Base-by-base conservation (phyloP, 1,140 invertebrate species). In the Brachionus rotundiformis region DNA sequence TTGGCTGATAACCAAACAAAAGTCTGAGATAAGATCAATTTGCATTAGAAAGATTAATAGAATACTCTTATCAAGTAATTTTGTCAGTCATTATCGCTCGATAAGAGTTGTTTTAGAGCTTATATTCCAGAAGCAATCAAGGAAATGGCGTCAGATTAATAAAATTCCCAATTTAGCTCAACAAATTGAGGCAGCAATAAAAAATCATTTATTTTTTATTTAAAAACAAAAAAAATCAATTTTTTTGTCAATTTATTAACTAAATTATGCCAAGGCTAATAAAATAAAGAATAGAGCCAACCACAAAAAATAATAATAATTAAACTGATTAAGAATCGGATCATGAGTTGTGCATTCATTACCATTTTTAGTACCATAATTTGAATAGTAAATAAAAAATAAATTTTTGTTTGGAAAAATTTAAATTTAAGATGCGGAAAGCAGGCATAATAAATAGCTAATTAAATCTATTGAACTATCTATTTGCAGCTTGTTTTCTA, bases 141-240 rank as follows among this genome's bases (percentile, higher is more conserved):
- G 47, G 47, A 54, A 54, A 54, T 54, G 47, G 47, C 47, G 47
- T 54, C 47, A 54, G n/a, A 54, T 23, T 25, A 54, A 54, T 54
- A 54, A 54, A 54, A 54, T 54, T 54, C 47, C 19, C n/a, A 23
- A 19, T 54, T 54, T n/a, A 54, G 19, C 47, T 2, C 8, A 16
- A 19, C 47, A 54, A 54, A 54, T 19, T 54, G 47, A 7, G 47
- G 47, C n/a, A 54, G 47, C 47, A 54, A 54, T 54, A 54, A 54
- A 54, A 54, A 54, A 23, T 23, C 16, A 54, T 54, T 54, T 54
- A 54, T 54, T 54, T 19, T n/a, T n/a, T n/a, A n/a, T n/a, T n/a
- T 11, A 13, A 54, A 54, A 54, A 54, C 47, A 54, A 54, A 54
- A 25, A 54, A 54, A 54, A 19, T 54, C 19, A 23, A 54, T 54